Base-by-base conservation (phyloP, 2,888 invertebrate species). In the Melinaea marsaeus region DNA sequence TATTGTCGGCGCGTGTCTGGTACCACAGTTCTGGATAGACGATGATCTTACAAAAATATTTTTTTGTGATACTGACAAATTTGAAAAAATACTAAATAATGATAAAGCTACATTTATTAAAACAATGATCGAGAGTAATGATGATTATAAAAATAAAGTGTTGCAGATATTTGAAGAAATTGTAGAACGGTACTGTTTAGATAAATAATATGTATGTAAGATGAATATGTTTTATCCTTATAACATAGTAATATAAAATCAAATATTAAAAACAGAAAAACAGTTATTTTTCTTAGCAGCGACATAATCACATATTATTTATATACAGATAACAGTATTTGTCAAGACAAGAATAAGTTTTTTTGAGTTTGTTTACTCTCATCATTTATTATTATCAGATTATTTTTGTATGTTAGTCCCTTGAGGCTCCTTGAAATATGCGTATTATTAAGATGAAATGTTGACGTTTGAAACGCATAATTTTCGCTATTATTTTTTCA, bases 111-210 rank as follows among this genome's bases (percentile, higher is more conserved):
- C 86, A 22, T 92, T 92, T 71, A 91, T 94, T 58, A 76, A 88
- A 63, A 82, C 86, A 70, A 93, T 93, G 75, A 93, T 93, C 77
- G 73, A 85, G 69, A 73, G 78, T 2, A 91, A 93, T 79, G 68
- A 76, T 3, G 72, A 86, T 13, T 94, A 92, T 72, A 88, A 84
- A 66, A 75, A 79, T 54, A 91, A 92, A 61, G 76, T 93, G 34
- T 81, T 89, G 65, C 90, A 91, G 69, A 84, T 93, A 75, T 83
- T 93, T 63, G 84, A 91, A 69, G 93, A 93, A 76, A 86, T 93
- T 60, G 80, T 92, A 56, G 89, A 92, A 68, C 83, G 81, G 71
- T 92, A 88, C 73, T 83, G 85, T 72, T 64, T 73, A 55, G 60
- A 70, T 57, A 9, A 32, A 7, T 35, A 4, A 61, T 1, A 9